Conservation (phyloP, 2,888 invertebrate species). For the Blastobasis lacticolella region DNA sequence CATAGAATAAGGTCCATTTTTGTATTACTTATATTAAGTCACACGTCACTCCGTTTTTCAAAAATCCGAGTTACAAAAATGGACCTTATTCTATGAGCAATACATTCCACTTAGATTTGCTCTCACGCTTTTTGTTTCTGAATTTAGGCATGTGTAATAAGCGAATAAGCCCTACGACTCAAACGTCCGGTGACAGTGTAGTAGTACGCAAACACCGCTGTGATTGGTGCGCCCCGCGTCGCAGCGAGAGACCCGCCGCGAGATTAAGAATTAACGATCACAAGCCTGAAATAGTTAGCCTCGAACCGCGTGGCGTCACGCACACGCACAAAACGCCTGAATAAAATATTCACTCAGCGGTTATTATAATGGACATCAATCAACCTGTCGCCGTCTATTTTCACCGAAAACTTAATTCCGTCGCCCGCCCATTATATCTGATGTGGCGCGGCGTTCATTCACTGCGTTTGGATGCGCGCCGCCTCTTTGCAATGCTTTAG, state of each 20-base stretch:
- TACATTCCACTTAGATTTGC: too few relatives aligned
- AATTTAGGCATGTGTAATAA: too few relatives aligned
- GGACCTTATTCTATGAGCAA: too few relatives aligned
- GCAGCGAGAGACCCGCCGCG: slow-evolving; percentile 37
- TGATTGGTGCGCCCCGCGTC: slow-evolving; percentile 45
- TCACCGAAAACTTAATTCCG: slow-evolving; percentile 57
- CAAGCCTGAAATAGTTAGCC: slow-evolving; percentile 55
- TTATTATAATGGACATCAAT: slow-evolving; percentile 61
- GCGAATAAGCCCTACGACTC: too few relatives aligned
- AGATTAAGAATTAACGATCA: slow-evolving; percentile 54
- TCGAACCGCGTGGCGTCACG: slow-evolving; percentile 51
- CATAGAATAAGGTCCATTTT: too few relatives aligned
- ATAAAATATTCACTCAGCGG: slow-evolving; percentile 60
- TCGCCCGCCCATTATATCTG: slow-evolving; percentile 33
- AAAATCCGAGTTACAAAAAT: too few relatives aligned
- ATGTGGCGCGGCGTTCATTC: slow-evolving; percentile 27
- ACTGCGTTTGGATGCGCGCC: slow-evolving; percentile 1
- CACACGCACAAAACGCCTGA: slow-evolving; percentile 40
- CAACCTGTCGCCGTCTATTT: slow-evolving; percentile 58
- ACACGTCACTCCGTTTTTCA: too few relatives aligned
- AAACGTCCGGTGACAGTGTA: too few relatives aligned
- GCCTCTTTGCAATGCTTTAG: too few relatives aligned
- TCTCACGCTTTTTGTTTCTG: too few relatives aligned
- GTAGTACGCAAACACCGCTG: slow-evolving; percentile 4
- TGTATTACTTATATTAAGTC: too few relatives aligned